phyloP scores from a whole-genome alignment of 2,888 invertebrate species.

The Chydorus sphaericus region DNA sequence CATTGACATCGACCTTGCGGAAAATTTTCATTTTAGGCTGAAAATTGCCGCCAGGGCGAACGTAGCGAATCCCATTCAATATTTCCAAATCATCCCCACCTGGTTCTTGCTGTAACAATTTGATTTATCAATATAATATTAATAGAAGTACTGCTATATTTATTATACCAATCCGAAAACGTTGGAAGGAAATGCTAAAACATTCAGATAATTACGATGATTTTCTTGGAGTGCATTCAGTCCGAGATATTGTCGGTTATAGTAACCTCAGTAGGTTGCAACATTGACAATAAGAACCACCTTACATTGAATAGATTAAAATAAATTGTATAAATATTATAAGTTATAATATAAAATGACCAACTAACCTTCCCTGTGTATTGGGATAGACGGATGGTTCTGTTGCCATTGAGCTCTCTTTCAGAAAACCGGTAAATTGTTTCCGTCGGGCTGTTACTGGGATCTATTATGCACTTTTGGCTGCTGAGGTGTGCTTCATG shows the following conservation, averaged over 20 bases:
- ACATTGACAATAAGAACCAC: slow-evolving; percentile 32
- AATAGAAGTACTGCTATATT: too few species aligned
- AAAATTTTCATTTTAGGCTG: slow-evolving; percentile 31
- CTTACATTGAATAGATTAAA: slow-evolving; percentile 17
- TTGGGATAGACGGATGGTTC: background rate
- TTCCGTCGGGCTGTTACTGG: background rate
- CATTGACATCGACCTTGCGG: slow-evolving; percentile 33
- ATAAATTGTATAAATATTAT: background rate
- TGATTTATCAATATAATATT: background rate
- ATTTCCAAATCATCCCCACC: slow-evolving; percentile 32
- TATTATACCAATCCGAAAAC: slow-evolving; percentile 30
- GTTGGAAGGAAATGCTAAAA: slow-evolving; percentile 34
- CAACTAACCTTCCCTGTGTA: slow-evolving; percentile 1
- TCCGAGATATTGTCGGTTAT: slow-evolving; percentile 31
- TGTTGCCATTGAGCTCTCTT: background rate
- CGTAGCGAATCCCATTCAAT: slow-evolving; percentile 31
- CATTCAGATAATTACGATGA: slow-evolving; percentile 26
- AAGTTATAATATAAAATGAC: too few species aligned
- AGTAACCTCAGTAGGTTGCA: slow-evolving; percentile 35
- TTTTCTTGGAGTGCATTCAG: slow-evolving; percentile 32
- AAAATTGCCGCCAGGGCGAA: slow-evolving; percentile 34
- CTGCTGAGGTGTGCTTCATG: too few species aligned
- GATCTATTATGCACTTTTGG: background rate
- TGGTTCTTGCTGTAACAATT: slow-evolving; percentile 32
- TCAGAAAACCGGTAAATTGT: background rate